Percentiles rank a stretch among this genome's conserved stretches.
phyloP scores from a whole-genome alignment of 2,888 invertebrate species.

The Schizaphis graminum region DNA sequence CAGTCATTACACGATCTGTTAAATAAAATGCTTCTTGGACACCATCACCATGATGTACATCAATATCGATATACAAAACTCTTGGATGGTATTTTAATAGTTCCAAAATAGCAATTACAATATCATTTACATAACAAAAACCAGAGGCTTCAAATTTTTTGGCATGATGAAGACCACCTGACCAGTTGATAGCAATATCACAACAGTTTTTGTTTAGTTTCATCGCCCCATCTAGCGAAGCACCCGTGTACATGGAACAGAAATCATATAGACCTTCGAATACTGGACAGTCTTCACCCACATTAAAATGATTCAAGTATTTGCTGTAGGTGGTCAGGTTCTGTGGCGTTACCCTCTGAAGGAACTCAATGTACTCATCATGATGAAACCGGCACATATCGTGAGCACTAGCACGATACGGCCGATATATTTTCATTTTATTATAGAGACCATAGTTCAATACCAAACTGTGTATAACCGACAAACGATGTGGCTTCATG shows the following conservation, averaged over 20 bases:
- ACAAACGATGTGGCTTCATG: conserved; percentile 97
- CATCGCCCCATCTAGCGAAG: conserved; percentile 96
- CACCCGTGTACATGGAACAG: conserved; percentile 98
- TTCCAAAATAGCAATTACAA: conserved; percentile 96
- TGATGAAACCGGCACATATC: conserved; percentile 99
- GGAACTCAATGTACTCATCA: conserved; percentile 97
- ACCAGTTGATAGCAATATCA: conserved; percentile 99
- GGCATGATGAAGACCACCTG: conserved; percentile 98
- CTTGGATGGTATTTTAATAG: conserved; percentile 92
- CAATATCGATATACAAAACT: conserved; percentile 98
- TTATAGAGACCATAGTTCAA: conserved; percentile 96
- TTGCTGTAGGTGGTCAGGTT: conserved; percentile 94
- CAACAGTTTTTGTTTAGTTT: conserved; percentile 94
- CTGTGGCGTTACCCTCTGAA: conserved; percentile 94
- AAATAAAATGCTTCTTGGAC: conserved; percentile 98
- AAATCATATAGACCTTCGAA: conserved; percentile 98
- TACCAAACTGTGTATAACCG: conserved; percentile 96
- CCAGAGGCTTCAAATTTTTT: conserved; percentile 99
- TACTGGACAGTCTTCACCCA: conserved; percentile 97
- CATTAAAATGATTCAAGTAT: conserved; percentile 93
- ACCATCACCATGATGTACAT: conserved; percentile 97
- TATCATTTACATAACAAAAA: conserved; percentile 99
- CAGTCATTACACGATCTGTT: conserved; percentile 98
- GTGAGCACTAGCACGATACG: conserved; percentile 92
- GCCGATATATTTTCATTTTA: conserved; percentile 96